phyloP scores from a whole-genome alignment of 2,113 vertebrate genomes.

The Sylvia atricapilla region DNA sequence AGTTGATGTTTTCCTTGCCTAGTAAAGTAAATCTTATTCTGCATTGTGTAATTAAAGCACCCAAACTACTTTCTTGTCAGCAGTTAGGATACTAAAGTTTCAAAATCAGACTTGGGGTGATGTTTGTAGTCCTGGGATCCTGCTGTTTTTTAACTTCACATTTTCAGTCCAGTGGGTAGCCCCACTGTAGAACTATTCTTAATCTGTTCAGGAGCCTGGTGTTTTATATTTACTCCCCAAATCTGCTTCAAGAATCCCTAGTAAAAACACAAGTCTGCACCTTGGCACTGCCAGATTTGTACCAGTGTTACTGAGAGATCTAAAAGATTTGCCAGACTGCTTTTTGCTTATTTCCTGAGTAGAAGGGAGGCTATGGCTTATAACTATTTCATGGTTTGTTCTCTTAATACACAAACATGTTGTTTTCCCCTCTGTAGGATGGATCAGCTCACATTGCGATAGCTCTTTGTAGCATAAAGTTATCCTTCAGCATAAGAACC shows the following conservation, averaged over 20 bases:
- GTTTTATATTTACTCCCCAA: not conserved
- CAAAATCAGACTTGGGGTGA: not conserved
- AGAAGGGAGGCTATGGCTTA: not conserved
- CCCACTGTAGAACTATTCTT: not conserved
- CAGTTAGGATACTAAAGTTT: not conserved
- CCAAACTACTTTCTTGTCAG: not conserved
- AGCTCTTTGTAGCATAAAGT: not conserved
- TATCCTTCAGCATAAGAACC: not conserved
- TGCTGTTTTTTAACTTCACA: not conserved
- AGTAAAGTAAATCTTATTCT: not conserved
- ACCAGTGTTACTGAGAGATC: not conserved
- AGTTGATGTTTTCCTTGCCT: not conserved
- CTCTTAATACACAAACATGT: not conserved
- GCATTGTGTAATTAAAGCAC: not conserved
- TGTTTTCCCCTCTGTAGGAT: not conserved
- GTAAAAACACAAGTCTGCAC: not conserved
- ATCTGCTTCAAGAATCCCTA: not conserved
- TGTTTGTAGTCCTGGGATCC: not conserved
- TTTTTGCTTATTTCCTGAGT: not conserved
- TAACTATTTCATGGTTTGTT: not conserved
- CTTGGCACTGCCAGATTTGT: not conserved
- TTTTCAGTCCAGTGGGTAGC: not conserved
- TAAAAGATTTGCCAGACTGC: not conserved
- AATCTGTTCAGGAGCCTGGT: not conserved
- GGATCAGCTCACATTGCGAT: not conserved